Evolutionary conservation across 2,797 vertebrate genomes (phyloP), one percentile per base, ranked within the genome.

Genomic region (Aplochiton taeniatus): DNA sequence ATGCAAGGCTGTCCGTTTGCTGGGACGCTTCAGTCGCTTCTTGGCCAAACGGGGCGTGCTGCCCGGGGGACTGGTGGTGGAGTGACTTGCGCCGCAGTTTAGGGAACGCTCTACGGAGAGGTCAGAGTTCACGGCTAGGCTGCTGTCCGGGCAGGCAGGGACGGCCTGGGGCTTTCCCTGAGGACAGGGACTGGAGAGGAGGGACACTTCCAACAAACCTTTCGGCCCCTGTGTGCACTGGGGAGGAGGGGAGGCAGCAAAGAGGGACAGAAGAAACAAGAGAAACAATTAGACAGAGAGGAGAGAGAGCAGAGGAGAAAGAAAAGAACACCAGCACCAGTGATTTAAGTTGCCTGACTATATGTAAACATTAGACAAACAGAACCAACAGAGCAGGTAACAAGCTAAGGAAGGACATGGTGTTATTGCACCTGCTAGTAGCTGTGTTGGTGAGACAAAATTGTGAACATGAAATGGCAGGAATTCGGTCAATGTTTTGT

Each of bases 181-280:
- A 77, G 76, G 91, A 81, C 83, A 79, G 0, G 80, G 88, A 74
- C 82, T 53, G 64, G 89, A 80, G 83, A 90, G 70, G 43, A 88
- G 86, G 52, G 89, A 56, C 0, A 90, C 92, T 83, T 88, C 86
- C 86, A 91, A 85, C 77, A 93, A 80, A 77, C 85, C 89, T 80
- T 83, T 89, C 72, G 91, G 88, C 79, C 91, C 91, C 85, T 80
- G 86, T 31, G 88, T 83, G 63, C 73, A 87, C 92, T 92, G 87
- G 52, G 51, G 56, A 55, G 56, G 45, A 60, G 44, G 11, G 45
- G 20, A n/a, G 20, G n/a, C 8, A 43, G n/a, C 10, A 43, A 17
- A 51, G 3, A 13, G 12, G 18, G 11, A 41, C 5, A 10, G 19
- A 14, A 17, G n/a, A 19, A 55, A 51, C 43, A 17, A 31, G 60